These are phyloP conservation scores for Antechinus stuartii DNA, from an alignment of 2,113 vertebrate genomes.

Conservation along the genomic window DNA sequence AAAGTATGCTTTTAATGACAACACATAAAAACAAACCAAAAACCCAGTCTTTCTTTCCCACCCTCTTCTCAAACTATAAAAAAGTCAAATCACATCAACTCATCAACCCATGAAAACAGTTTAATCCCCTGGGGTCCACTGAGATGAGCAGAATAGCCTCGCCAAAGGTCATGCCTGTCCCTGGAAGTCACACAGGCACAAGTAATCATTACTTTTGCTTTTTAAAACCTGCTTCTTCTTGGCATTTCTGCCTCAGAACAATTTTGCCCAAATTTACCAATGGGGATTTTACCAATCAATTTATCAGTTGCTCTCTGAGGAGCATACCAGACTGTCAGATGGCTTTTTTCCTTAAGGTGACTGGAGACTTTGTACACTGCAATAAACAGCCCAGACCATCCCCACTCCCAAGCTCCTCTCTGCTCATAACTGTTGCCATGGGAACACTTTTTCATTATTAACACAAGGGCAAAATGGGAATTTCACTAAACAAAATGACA, in stretches of 20 bases:
- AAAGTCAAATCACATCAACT: background rate
- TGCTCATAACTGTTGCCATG: constrained; percentile 16
- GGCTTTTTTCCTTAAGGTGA: constrained; percentile 40
- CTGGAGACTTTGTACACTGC: constrained; percentile 24
- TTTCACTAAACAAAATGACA: constrained; percentile 13
- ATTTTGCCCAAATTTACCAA: constrained; percentile 5
- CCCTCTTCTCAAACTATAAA: background rate
- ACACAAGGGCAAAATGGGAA: constrained; percentile 30
- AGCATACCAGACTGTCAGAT: constrained; percentile 20
- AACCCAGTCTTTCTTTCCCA: background rate
- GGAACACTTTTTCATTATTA: constrained; percentile 38
- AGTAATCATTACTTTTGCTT: background rate
- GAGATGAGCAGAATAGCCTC: background rate
- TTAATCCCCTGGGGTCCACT: background rate
- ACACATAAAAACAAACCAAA: background rate
- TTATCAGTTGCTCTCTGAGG: background rate
- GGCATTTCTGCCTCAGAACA: constrained; percentile 3
- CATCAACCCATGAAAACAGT: constrained; percentile 7
- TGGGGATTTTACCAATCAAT: constrained; percentile 40
- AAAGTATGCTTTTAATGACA: background rate
- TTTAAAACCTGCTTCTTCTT: constrained; percentile 11
- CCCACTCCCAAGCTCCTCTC: constrained; percentile 11
- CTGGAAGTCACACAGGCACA: background rate
- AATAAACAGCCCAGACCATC: constrained; percentile 29
- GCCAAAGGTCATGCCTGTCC: background rate